Evolutionary conservation across 2,888 invertebrate species (phyloP).

Genomic region (Campoplex nolae): DNA sequence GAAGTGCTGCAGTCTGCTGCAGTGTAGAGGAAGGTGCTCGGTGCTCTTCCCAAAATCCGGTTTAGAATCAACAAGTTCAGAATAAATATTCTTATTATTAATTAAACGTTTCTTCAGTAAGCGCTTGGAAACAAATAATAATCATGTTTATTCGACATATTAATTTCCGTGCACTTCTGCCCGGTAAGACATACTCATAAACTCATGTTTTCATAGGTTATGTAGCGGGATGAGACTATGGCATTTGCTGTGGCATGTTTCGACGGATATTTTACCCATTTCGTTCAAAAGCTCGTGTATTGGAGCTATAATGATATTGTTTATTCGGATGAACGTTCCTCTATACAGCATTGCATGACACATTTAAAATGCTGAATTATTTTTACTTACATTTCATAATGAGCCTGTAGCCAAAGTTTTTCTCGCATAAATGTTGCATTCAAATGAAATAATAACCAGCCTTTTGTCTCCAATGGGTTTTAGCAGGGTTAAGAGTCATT

Average conservation of each 20-base stretch:
- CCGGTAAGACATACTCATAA: conserved; percentile 53
- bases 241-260: not conserved
- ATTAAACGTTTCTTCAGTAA: not conserved
- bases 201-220: conserved; percentile 44
- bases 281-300: not conserved
- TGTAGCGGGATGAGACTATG: not conserved
- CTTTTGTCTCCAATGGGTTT: no score
- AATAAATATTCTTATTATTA: conserved; percentile 31
- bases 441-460: no score
- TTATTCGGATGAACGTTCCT: not conserved
- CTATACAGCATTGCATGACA: not conserved
- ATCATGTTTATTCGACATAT: conserved; percentile 63
- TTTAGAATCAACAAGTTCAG: no score
- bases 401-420: not conserved
- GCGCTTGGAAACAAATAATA: conserved; percentile 2
- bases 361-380: not conserved
- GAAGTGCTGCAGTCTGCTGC: no score
- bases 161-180: conserved; percentile 52
- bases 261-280: not conserved
- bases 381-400: not conserved
- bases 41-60: no score
- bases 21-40: no score
- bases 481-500: no score
- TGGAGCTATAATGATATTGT: not conserved
- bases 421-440: not conserved